These are phyloP conservation scores for Mystacides longicornis DNA, from an alignment of 2,888 invertebrate species.

Conservation along the genomic window DNA sequence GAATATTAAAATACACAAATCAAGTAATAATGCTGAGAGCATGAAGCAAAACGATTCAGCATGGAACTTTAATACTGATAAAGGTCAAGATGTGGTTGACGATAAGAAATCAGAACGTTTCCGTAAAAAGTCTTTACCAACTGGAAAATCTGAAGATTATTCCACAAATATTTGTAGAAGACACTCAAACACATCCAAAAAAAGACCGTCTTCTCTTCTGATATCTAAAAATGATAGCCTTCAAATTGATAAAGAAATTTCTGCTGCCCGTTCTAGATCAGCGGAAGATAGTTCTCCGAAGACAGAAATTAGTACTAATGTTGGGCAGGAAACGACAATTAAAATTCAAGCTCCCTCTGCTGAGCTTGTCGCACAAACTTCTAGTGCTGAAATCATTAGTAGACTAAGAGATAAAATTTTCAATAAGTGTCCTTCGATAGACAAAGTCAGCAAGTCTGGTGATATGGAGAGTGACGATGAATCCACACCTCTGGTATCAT, in stretches of 20 bases:
- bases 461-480: constrained; percentile 55
- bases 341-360: constrained; percentile 6
- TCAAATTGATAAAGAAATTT: constrained; percentile 11
- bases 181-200: constrained; percentile 14
- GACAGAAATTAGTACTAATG: not conserved
- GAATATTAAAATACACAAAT: constrained; percentile 4
- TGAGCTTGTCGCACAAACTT: constrained; percentile 13
- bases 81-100: not conserved
- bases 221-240: constrained; percentile 15
- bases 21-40: not conserved
- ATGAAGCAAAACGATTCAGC: not conserved
- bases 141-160: constrained; percentile 6
- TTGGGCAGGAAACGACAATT: not conserved
- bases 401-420: constrained; percentile 40
- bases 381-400: constrained; percentile 26
- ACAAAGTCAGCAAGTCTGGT: constrained; percentile 37
- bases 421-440: constrained; percentile 36
- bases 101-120: constrained; percentile 6
- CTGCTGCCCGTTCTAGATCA: constrained; percentile 20
- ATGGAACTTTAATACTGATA: constrained; percentile 11
- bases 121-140: constrained; percentile 7
- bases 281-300: constrained; percentile 18
- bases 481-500: constrained; percentile 58
- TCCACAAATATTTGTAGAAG: constrained; percentile 4
- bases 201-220: constrained; percentile 22